Percentiles rank a stretch among this genome's conserved stretches.
Conservation (phyloP, 2,888 invertebrate genomes). For the Volucella inflata region DNA sequence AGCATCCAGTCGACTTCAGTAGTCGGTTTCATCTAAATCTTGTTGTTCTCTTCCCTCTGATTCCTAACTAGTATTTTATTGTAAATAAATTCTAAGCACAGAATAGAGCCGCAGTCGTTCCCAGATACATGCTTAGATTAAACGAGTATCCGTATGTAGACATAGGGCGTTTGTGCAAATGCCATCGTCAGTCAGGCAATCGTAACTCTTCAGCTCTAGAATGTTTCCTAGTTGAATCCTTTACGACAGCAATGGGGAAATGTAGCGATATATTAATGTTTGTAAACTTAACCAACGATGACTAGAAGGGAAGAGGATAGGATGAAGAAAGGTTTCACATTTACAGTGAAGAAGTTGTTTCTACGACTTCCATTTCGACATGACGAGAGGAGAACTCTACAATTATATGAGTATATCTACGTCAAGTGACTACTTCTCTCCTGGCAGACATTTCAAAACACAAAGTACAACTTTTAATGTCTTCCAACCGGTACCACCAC, state of each 20-base stretch:
- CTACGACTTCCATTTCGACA: constrained; percentile 49
- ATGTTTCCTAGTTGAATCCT: too few species aligned
- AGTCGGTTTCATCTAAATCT: constrained; percentile 21
- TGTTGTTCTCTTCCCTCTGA: constrained; percentile 33
- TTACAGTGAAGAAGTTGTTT: constrained; percentile 18
- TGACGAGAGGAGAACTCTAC: constrained; percentile 50
- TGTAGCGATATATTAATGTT: too few species aligned
- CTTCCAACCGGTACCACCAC: constrained; percentile 27
- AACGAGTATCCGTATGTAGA: too few species aligned
- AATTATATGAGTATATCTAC: too few species aligned
- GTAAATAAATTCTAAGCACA: constrained; percentile 54
- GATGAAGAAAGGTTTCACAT: constrained; percentile 12
- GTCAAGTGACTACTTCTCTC: constrained; percentile 48
- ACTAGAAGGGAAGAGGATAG: too few species aligned
- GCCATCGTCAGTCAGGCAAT: too few species aligned
- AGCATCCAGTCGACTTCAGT: neutral
- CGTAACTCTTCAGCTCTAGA: too few species aligned
- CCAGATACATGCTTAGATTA: neutral
- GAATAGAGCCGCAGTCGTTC: constrained; percentile 36
- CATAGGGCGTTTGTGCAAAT: too few species aligned
- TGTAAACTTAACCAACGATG: too few species aligned
- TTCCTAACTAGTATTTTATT: constrained; percentile 47
- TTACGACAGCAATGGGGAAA: too few species aligned
- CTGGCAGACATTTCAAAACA: constrained; percentile 46
- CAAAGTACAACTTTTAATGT: constrained; percentile 59